These are phyloP conservation scores for Corbicula japonica DNA, from an alignment of 2,888 invertebrate genomes.

Conservation along the genomic window DNA sequence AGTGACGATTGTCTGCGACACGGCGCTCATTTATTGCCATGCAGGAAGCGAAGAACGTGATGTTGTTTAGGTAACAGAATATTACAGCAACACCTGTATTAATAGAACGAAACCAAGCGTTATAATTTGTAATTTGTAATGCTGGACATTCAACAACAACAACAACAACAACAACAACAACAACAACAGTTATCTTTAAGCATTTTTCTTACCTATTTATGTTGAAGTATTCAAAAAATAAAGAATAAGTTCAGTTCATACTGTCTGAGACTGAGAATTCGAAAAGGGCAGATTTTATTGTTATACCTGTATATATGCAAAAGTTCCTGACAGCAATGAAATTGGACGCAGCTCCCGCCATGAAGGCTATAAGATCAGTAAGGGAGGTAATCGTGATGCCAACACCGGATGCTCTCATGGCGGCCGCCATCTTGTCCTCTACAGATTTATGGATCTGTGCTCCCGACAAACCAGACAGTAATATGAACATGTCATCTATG, in stretches of 20 bases:
- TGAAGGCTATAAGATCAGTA: conserved; percentile 69
- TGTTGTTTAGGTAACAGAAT: conserved; percentile 69
- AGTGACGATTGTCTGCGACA: conserved; percentile 86
- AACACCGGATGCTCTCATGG: conserved; percentile 65
- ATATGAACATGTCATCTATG: conserved; percentile 75
- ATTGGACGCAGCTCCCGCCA: conserved; percentile 62
- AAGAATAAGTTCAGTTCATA: not conserved
- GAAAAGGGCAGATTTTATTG: not conserved
- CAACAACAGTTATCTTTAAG: not conserved
- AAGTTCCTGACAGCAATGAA: conserved; percentile 71
- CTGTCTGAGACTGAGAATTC: not conserved
- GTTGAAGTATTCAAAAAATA: not conserved
- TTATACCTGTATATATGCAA: conserved; percentile 71
- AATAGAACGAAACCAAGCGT: too few relatives aligned
- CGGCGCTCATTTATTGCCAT: conserved; percentile 63
- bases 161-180: too few relatives aligned
- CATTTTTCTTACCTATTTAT: not conserved
- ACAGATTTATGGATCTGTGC: conserved; percentile 43
- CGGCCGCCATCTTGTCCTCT: conserved; percentile 59
- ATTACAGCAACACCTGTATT: conserved; percentile 60
- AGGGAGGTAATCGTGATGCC: conserved; percentile 71
- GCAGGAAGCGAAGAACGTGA: conserved; percentile 66
- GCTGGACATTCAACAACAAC: too few relatives aligned
- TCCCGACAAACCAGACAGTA: conserved; percentile 72
- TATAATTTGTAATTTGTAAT: too few relatives aligned